Conservation (phyloP, 1,140 invertebrate genomes). For the Ridgeia piscesae region DNA sequence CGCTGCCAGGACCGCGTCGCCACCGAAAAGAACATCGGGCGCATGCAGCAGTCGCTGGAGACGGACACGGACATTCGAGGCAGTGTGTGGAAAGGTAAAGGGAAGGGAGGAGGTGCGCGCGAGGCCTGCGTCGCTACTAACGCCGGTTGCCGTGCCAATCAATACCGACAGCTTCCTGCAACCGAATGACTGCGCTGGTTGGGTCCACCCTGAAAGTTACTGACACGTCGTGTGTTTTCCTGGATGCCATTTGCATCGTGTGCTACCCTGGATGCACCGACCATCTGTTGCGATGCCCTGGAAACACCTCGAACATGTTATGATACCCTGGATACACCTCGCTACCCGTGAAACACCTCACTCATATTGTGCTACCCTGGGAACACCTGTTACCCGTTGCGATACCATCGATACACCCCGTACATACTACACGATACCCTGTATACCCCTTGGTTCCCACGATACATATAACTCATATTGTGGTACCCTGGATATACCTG, state of each 20-base stretch:
- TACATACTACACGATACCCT: background rate
- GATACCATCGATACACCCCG: background rate
- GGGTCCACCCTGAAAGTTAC: background rate
- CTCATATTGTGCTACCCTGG: background rate
- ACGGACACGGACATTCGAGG: background rate
- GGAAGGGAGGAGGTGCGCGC: background rate
- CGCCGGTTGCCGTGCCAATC: background rate
- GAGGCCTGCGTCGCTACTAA: background rate
- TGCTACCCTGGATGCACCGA: background rate
- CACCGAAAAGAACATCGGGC: background rate
- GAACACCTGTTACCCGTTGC: too few relatives aligned
- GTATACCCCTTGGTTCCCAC: background rate
- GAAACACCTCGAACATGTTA: background rate
- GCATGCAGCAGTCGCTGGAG: background rate
- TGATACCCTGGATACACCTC: background rate
- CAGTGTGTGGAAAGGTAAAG: background rate
- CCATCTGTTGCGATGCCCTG: background rate
- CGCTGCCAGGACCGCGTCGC: conserved; percentile 11
- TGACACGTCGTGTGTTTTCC: background rate
- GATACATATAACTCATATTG: background rate
- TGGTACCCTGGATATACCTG: background rate
- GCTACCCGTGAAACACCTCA: background rate
- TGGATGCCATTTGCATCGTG: background rate
- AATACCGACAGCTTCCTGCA: background rate
- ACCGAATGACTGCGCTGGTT: background rate